Conservation (phyloP, 2,888 invertebrate genomes). For the Patella caerulea region DNA sequence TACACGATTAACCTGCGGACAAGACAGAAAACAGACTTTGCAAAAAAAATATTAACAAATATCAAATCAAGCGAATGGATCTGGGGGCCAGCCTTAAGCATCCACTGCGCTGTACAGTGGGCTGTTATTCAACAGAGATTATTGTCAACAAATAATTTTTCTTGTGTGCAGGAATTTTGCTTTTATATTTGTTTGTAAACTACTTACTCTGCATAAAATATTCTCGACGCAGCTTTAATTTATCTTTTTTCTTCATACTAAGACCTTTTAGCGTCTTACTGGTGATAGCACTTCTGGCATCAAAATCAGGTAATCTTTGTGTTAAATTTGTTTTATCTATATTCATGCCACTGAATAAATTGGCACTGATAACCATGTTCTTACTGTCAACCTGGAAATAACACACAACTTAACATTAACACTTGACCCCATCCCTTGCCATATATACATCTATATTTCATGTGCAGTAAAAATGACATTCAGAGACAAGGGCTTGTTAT, state of each 20-base stretch:
- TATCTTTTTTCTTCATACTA: conserved; percentile 65
- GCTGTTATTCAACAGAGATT: too few relatives aligned
- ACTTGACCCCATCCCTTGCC: too few relatives aligned
- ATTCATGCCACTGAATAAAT: conserved; percentile 51
- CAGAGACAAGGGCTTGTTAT: too few relatives aligned
- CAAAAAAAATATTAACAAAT: too few relatives aligned
- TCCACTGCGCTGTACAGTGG: too few relatives aligned
- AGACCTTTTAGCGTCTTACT: conserved; percentile 63
- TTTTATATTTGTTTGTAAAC: not conserved
- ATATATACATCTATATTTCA: too few relatives aligned
- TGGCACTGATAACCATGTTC: conserved; percentile 24
- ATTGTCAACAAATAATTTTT: not conserved
- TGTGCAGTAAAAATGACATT: too few relatives aligned
- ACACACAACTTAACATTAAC: too few relatives aligned
- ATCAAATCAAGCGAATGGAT: too few relatives aligned
- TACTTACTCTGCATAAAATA: conserved; percentile 63
- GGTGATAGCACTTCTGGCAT: conserved; percentile 61
- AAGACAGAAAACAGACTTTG: too few relatives aligned
- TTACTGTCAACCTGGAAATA: not conserved
- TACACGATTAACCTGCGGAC: too few relatives aligned
- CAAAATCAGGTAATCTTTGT: conserved; percentile 60
- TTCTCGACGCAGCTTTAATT: conserved; percentile 62
- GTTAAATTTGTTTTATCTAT: conserved; percentile 38
- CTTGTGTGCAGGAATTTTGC: not conserved
- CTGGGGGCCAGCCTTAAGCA: too few relatives aligned